Evolutionary conservation across 2,888 invertebrate genomes (phyloP), one percentile per base, ranked within the genome.

Genomic region (Clistopyga incitator): DNA sequence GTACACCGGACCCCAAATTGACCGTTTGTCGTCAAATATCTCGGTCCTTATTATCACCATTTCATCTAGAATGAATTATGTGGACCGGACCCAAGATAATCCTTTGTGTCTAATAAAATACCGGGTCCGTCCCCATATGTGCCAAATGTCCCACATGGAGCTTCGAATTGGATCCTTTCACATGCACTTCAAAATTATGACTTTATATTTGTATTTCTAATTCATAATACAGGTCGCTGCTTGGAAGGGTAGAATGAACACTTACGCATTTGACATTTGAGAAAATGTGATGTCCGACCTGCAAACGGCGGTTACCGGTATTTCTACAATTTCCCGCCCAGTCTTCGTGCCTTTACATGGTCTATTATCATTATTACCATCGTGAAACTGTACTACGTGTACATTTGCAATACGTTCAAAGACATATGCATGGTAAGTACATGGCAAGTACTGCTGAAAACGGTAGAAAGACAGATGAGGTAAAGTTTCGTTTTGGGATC

Each of bases 401-500:
- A 70, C 72, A 52, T 78, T 20, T 47, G n/a, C 52, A 74, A 78
- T 70, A 78, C 72, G 64, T 47, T 47, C 45, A 11, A 34, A 18
- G 18, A 34, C 34, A 61, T 70, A 38, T 78, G 68, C 56, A 82
- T 70, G 34, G 29, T 18, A 78, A 68, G 77, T 81, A 45, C 59
- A 72, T 50, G 67, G 50, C 61, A 67, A 74, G 70, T 59, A 77
- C 80, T 25, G 34, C 34, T 65, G 65, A 38, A 50, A 61, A 52
- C 45, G 20, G 64, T n/a, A 20, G 74, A 72, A 67, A 70, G 59
- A 78, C 18, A 64, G 75, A 75, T 72, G 42, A 75, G 68, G 52
- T 74, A 84, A 78, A 61, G 70, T 65, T 59, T 56, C 45, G 64
- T 52, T 80, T 71, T 61, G 25, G 68, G 78, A 78, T 78, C 78